Conservation (phyloP, 64 coral and sea anemone genomes). For the Acropora tenuis region DNA sequence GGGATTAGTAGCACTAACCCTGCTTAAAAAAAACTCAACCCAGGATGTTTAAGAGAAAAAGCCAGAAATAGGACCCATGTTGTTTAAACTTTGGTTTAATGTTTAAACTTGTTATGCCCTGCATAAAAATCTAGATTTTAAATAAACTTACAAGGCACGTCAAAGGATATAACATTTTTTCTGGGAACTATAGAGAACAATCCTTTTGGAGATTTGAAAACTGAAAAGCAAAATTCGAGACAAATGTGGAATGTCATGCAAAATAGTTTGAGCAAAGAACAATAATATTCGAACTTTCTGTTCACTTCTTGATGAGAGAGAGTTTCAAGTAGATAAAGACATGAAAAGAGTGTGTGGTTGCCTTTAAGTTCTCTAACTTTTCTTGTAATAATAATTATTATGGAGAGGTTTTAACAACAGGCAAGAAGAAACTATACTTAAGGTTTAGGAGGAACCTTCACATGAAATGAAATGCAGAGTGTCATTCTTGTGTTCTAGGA, state of each 20-base stretch:
- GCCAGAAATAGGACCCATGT: no score
- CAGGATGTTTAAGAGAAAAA: no score
- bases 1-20: no score
- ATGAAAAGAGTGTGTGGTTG: not conserved
- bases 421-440: not conserved
- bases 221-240: not conserved
- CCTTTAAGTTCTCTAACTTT: not conserved
- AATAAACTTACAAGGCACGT: conserved; percentile 28
- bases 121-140: conserved; percentile 45
- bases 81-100: not conserved
- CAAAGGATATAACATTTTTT: conserved; percentile 16
- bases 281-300: not conserved
- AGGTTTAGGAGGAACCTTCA: not conserved
- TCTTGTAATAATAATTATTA: conserved; percentile 5
- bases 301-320: not conserved
- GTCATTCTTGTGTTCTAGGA: conserved; percentile 39
- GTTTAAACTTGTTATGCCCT: conserved; percentile 35
- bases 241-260: not conserved
- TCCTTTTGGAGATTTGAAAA: not conserved
- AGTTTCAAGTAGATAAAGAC: conserved; percentile 1
- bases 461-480: not conserved
- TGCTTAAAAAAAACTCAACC: no score
- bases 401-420: conserved; percentile 11
- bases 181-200: not conserved
- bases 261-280: conserved; percentile 2